phyloP scores from a whole-genome alignment of 2,888 invertebrate genomes.

The Coremacera marginata region DNA sequence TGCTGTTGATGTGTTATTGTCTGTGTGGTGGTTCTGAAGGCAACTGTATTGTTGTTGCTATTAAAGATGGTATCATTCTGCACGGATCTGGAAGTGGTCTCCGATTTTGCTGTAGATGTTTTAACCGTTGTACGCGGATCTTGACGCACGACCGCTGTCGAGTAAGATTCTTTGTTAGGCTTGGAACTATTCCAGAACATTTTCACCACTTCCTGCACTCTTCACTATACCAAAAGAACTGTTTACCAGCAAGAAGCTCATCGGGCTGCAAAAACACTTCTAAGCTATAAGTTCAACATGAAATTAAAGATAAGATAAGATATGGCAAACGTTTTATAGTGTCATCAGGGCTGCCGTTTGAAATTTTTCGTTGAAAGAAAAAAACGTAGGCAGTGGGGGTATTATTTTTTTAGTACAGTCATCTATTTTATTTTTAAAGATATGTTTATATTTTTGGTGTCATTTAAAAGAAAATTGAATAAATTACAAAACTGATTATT shows the following conservation, averaged over 20 bases:
- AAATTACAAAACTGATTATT: too few species aligned
- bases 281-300: too few species aligned
- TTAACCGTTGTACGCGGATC: conserved; percentile 60
- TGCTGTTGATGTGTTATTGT: conserved; percentile 63
- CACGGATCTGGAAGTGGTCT: conserved; percentile 60
- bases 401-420: too few species aligned
- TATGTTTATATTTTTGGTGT: too few species aligned
- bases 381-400: too few species aligned
- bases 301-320: too few species aligned
- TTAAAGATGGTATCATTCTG: conserved; percentile 61
- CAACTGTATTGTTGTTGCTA: conserved; percentile 57
- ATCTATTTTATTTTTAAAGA: too few species aligned
- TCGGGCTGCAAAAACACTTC: neutral
- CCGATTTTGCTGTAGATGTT: conserved; percentile 60
- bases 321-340: too few species aligned
- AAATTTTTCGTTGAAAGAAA: too few species aligned
- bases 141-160: conserved; percentile 54
- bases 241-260: neutral
- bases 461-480: too few species aligned
- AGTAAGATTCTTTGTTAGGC: neutral
- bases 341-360: too few species aligned
- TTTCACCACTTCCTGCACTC: neutral
- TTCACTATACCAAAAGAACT: neutral
- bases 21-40: conserved; percentile 56
- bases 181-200: conserved; percentile 28